A percentile compares a stretch with the other conserved stretches of the same genome.
Conservation (phyloP, 2,113 vertebrate species). For the Rhynchopsitta pachyrhyncha region DNA sequence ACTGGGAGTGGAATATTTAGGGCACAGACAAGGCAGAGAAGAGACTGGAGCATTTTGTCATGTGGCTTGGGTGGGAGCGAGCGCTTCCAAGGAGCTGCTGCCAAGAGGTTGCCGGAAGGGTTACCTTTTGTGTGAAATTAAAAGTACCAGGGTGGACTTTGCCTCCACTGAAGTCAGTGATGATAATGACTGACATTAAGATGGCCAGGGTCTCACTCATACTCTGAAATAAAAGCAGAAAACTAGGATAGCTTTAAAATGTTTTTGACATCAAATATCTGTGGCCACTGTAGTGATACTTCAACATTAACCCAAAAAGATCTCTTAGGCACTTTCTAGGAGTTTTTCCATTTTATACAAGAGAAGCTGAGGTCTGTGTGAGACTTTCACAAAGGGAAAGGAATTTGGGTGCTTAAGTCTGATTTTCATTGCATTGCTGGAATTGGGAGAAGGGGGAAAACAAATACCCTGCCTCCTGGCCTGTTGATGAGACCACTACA, state of each 20-base stretch:
- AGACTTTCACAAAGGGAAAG: background rate
- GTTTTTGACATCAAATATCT: background rate
- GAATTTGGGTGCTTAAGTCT: background rate
- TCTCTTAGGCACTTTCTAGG: background rate
- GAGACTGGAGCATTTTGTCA: background rate
- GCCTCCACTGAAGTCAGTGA: background rate
- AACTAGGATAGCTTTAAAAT: background rate
- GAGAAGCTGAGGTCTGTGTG: background rate
- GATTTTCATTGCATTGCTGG: slow-evolving; percentile 3
- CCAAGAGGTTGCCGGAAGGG: background rate
- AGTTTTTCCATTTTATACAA: background rate
- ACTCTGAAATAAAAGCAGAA: slow-evolving; percentile 22
- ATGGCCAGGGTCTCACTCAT: background rate
- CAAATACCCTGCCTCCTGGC: background rate
- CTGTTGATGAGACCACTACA: slow-evolving; percentile 23
- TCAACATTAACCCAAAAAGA: background rate
- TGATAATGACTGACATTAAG: background rate
- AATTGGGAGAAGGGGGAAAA: background rate
- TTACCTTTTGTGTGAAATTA: background rate
- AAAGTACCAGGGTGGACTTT: background rate
- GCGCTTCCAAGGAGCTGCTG: background rate
- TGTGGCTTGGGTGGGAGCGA: background rate
- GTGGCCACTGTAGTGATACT: background rate
- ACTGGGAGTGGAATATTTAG: slow-evolving; percentile 45
- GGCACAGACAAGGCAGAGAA: background rate